Percentiles rank a stretch among this genome's conserved stretches.
phyloP scores from a whole-genome alignment of 2,113 vertebrate genomes.

The Notarius lentiginosus region DNA sequence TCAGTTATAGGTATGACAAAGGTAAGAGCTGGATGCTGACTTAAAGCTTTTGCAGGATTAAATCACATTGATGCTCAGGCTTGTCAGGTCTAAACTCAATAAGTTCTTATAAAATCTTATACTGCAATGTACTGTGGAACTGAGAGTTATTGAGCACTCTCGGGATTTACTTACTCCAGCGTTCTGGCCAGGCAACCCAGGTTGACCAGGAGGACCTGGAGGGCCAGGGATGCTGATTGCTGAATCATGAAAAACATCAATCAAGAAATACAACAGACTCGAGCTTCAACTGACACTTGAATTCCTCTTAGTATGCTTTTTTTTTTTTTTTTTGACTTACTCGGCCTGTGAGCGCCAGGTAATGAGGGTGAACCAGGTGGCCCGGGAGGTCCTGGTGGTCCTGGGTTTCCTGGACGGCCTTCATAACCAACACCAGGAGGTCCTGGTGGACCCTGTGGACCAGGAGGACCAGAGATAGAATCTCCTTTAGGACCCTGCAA shows the following conservation, averaged over 20 bases:
- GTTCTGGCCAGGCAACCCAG: conserved; percentile 75
- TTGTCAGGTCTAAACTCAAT: background rate
- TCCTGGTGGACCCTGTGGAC: conserved; percentile 86
- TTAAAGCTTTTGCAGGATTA: background rate
- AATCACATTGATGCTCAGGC: background rate
- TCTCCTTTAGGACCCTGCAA: conserved; percentile 88
- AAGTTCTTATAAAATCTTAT: background rate
- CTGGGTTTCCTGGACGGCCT: conserved; percentile 81
- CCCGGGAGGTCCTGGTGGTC: conserved; percentile 81
- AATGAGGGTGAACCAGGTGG: conserved; percentile 69
- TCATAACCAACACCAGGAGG: conserved; percentile 83
- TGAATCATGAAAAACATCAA: conserved; percentile 48
- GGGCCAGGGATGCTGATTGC: conserved; percentile 86
- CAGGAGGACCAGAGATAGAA: conserved; percentile 79
- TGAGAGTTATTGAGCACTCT: background rate
- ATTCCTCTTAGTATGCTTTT: background rate
- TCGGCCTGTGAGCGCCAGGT: conserved; percentile 76
- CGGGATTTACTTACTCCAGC: conserved; percentile 77
- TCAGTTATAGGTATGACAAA: background rate
- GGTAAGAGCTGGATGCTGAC: background rate
- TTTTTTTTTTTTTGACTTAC: conserved; percentile 68
- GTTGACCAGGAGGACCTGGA: conserved; percentile 85
- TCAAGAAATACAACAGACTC: background rate
- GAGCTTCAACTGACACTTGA: background rate
- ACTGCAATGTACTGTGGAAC: background rate